A percentile compares a stretch with the other conserved stretches of the same genome.
These are phyloP conservation scores for Ceratoteleas bidentatus DNA, from an alignment of 1,140 invertebrate genomes.

Conservation along the genomic window DNA sequence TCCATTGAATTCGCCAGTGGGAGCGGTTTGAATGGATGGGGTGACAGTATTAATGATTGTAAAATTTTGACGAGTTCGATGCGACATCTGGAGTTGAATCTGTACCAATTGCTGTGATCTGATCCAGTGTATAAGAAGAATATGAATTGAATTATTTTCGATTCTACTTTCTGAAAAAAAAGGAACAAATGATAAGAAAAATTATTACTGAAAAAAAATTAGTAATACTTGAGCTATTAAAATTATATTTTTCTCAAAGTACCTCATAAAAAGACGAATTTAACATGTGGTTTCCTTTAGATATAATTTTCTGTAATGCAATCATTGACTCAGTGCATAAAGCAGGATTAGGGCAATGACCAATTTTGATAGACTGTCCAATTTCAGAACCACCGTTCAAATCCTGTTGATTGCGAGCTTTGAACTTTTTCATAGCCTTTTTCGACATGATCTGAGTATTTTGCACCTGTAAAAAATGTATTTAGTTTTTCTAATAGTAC, in stretches of 20 bases:
- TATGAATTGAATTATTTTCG: constrained; percentile 59
- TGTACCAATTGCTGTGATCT: constrained; percentile 65
- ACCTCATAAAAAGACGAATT: constrained; percentile 70
- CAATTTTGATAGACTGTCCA: constrained; percentile 14
- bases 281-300: constrained; percentile 62
- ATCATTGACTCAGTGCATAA: constrained; percentile 68
- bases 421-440: constrained; percentile 38
- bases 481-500: background rate
- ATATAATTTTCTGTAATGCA: constrained; percentile 70
- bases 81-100: constrained; percentile 64
- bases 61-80: constrained; percentile 69
- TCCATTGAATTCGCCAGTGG: constrained; percentile 69
- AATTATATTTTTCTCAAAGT: background rate
- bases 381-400: background rate
- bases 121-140: constrained; percentile 68
- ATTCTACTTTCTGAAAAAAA: constrained; percentile 68
- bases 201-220: constrained; percentile 9
- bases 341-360: constrained; percentile 53
- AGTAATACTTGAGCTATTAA: background rate
- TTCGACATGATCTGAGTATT: constrained; percentile 72
- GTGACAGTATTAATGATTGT: constrained; percentile 68
- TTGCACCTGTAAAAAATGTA: constrained; percentile 56
- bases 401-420: background rate
- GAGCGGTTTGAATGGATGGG: constrained; percentile 62
- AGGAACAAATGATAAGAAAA: constrained; percentile 11